Percentiles rank a stretch among this genome's conserved stretches.
Conservation (phyloP, 1,140 invertebrate genomes). For the Drosophila seguyi region DNA sequence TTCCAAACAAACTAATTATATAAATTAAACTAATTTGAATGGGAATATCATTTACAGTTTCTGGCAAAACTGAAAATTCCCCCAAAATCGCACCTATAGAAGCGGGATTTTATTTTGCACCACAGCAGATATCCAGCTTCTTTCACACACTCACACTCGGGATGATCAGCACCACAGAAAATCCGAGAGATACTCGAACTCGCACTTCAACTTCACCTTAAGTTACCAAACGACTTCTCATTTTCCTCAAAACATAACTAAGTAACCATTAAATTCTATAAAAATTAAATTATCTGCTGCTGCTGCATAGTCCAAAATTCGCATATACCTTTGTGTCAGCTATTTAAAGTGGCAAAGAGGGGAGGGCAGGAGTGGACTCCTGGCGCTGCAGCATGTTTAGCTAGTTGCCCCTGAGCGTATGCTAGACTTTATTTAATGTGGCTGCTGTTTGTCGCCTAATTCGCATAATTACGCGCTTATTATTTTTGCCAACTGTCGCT, state of each 20-base stretch:
- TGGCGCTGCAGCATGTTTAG: slow-evolving; percentile 38
- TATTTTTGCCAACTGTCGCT: slow-evolving; percentile 73
- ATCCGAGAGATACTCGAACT: slow-evolving; percentile 29
- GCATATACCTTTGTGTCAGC: background rate
- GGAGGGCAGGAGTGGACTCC: background rate
- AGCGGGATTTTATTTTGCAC: background rate
- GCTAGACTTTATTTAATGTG: slow-evolving; percentile 78
- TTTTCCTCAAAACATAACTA: background rate
- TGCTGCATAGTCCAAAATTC: background rate
- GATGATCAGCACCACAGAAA: slow-evolving; percentile 5
- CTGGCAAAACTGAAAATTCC: background rate
- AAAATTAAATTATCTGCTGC: no score
- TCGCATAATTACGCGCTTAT: slow-evolving; percentile 82
- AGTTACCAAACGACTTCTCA: background rate
- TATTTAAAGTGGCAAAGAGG: background rate
- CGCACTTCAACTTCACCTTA: slow-evolving; percentile 1
- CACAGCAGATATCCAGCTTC: slow-evolving; percentile 9
- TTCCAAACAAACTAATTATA: background rate
- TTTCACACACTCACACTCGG: background rate
- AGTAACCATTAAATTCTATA: background rate
- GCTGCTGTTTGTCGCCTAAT: slow-evolving; percentile 71
- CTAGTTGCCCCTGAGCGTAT: slow-evolving; percentile 73
- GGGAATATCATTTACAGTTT: background rate
- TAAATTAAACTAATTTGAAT: background rate
- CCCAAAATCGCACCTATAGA: background rate